These are phyloP conservation scores for Alviniconcha marisindica DNA, from an alignment of 1,140 invertebrate species.

Conservation along the genomic window DNA sequence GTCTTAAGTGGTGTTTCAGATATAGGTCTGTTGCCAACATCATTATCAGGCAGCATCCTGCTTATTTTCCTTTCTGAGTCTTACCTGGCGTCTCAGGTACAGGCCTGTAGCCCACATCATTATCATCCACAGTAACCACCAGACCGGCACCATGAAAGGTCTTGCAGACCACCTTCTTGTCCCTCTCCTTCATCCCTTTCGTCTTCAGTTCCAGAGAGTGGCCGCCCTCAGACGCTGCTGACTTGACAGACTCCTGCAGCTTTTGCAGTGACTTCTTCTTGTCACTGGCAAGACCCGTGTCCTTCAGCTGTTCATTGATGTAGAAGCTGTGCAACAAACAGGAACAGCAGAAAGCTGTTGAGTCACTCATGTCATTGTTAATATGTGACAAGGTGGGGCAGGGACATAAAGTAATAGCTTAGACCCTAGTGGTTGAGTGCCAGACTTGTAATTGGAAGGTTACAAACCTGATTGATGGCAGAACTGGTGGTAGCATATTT, in stretches of 20 bases:
- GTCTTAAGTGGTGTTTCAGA: too few relatives aligned
- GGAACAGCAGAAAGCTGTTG: too few relatives aligned
- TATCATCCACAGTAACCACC: slow-evolving; percentile 89
- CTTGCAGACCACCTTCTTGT: slow-evolving; percentile 84
- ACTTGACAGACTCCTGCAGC: slow-evolving; percentile 81
- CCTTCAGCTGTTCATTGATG: slow-evolving; percentile 62
- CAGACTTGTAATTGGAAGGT: too few relatives aligned
- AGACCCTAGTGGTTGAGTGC: too few relatives aligned
- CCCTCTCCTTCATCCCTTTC: slow-evolving; percentile 80
- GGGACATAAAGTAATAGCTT: too few relatives aligned
- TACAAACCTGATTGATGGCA: too few relatives aligned
- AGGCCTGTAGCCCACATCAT: slow-evolving; percentile 85
- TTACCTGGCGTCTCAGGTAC: slow-evolving; percentile 86
- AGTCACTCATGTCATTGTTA: too few relatives aligned
- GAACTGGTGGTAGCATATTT: too few relatives aligned
- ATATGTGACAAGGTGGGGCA: too few relatives aligned
- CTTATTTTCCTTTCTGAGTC: too few relatives aligned
- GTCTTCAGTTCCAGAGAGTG: slow-evolving; percentile 81
- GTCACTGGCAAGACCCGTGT: slow-evolving; percentile 42
- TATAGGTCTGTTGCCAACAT: too few relatives aligned
- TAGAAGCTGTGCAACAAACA: slow-evolving; percentile 53
- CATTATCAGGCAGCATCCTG: too few relatives aligned
- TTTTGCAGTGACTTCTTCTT: slow-evolving; percentile 63
- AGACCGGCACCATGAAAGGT: slow-evolving; percentile 92
- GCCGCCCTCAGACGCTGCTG: slow-evolving; percentile 82